phyloP scores from a whole-genome alignment of 2,888 invertebrate species.

The Lasiommata megera region DNA sequence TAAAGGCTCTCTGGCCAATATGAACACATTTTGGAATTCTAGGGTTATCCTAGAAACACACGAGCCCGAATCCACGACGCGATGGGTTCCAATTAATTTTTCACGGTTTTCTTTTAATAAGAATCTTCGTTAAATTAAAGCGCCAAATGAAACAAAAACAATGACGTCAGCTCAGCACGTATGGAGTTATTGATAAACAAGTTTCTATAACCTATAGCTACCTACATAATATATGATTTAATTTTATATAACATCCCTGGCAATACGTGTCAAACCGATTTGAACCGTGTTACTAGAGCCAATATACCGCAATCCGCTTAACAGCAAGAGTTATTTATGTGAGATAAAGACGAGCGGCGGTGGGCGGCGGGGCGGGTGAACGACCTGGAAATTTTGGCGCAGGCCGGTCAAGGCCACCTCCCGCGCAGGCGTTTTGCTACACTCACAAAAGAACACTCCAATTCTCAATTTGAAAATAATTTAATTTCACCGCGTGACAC shows the following conservation, averaged over 20 bases:
- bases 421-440: conserved; percentile 56
- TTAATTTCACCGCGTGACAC: conserved; percentile 10
- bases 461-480: conserved; percentile 25
- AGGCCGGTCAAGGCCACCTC: conserved; percentile 78
- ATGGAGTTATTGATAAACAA: conserved; percentile 66
- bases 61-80: too few relatives aligned
- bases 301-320: conserved; percentile 49
- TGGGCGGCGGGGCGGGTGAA: conserved; percentile 74
- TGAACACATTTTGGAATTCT: too few relatives aligned
- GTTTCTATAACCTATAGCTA: conserved; percentile 69
- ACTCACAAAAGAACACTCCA: conserved; percentile 23
- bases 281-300: conserved; percentile 31
- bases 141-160: conserved; percentile 20
- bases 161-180: conserved; percentile 21
- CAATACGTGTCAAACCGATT: conserved; percentile 30
- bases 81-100: too few relatives aligned
- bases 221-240: conserved; percentile 70
- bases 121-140: conserved; percentile 6
- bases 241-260: conserved; percentile 56
- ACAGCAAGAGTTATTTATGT: conserved; percentile 53
- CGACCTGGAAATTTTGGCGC: conserved; percentile 80
- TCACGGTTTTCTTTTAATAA: too few relatives aligned
- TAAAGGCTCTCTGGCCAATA: too few relatives aligned
- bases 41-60: too few relatives aligned
- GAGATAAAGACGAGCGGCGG: conserved; percentile 73